Conservation (phyloP, 2,797 vertebrate species). For the Sebastiscus tertius region DNA sequence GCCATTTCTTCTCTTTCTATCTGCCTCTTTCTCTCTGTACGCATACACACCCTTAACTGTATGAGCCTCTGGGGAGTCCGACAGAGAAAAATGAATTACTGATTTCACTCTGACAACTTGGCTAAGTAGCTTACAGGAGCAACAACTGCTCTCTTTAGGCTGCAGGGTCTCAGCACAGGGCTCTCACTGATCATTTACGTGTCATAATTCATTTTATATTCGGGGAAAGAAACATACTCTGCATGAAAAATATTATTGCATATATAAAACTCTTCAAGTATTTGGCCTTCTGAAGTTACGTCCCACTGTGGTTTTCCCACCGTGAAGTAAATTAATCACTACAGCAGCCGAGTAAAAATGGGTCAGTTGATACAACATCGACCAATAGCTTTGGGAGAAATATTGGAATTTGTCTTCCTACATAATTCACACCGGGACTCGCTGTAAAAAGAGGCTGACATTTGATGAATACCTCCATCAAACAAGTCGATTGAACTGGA, state of each 20-base stretch:
- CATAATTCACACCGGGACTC: slow-evolving; percentile 15
- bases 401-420: slow-evolving; percentile 32
- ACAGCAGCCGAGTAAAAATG: slow-evolving; percentile 25
- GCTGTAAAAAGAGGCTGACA: slow-evolving; percentile 35
- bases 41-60: neutral
- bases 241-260: neutral
- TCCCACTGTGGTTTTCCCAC: slow-evolving; percentile 14
- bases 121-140: slow-evolving; percentile 35
- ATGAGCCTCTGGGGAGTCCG: slow-evolving; percentile 18
- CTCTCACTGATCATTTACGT: neutral
- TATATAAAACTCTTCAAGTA: neutral
- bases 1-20: slow-evolving; percentile 21
- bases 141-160: slow-evolving; percentile 4
- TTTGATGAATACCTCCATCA: slow-evolving; percentile 46
- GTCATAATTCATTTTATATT: neutral
- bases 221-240: neutral
- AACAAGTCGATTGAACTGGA: slow-evolving; percentile 28
- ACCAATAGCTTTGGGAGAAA: slow-evolving; percentile 31
- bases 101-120: slow-evolving; percentile 34
- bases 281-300: slow-evolving; percentile 1
- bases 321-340: slow-evolving; percentile 48
- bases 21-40: neutral
- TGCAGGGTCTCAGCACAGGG: neutral
- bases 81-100: slow-evolving; percentile 32
- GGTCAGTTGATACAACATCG: slow-evolving; percentile 43